A percentile compares a stretch with the other conserved stretches of the same genome.
These are phyloP conservation scores for Microtus ochrogaster DNA, from an alignment of 2,113 vertebrate species.

Conservation along the genomic window DNA sequence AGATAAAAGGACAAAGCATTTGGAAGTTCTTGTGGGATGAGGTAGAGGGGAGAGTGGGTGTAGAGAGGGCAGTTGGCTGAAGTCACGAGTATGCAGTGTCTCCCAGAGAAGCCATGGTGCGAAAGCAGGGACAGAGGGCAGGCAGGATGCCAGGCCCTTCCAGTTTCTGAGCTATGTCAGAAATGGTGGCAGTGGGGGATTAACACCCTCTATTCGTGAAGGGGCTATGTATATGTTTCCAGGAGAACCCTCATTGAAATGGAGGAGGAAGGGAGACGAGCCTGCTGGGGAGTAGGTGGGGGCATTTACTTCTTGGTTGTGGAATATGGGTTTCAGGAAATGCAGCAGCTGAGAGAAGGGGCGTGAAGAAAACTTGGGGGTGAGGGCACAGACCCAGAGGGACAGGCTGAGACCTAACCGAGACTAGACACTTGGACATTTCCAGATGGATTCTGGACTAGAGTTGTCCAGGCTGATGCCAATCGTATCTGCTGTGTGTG, in stretches of 20 bases:
- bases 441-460: not conserved
- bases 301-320: not conserved
- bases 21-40: no score
- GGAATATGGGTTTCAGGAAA: not conserved
- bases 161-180: not conserved
- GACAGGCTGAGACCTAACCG: not conserved
- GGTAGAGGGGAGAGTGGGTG: no score
- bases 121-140: no score
- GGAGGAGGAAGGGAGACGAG: not conserved
- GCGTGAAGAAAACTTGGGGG: not conserved
- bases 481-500: not conserved
- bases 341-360: not conserved
- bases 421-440: not conserved
- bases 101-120: no score
- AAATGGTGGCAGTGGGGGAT: not conserved
- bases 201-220: not conserved
- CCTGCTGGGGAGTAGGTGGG: not conserved
- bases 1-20: no score
- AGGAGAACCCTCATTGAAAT: not conserved
- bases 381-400: not conserved
- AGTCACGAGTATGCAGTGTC: no score
- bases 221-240: not conserved
- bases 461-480: not conserved
- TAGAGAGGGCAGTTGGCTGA: no score
- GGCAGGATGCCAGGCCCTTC: not conserved